Percentiles rank a stretch among this genome's conserved stretches.
These are phyloP conservation scores for Eupithecia centaureata DNA, from an alignment of 2,888 invertebrate species.

Conservation along the genomic window DNA sequence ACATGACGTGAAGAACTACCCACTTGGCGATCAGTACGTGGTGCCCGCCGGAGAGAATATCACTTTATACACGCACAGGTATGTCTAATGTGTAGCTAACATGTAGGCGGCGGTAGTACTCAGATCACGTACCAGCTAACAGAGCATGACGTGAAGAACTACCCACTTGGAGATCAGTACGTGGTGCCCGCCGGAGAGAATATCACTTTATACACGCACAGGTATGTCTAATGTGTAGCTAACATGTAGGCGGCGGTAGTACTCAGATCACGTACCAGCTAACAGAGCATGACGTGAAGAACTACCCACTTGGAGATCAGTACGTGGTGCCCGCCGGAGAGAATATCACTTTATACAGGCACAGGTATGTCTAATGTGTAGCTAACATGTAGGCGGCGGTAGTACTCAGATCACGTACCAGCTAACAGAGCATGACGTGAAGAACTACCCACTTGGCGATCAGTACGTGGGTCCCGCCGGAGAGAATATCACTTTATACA, in stretches of 20 bases:
- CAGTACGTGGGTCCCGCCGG: conserved; percentile 70
- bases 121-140: conserved; percentile 85
- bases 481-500: conserved; percentile 73
- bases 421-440: conserved; percentile 53
- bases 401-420: conserved; percentile 87
- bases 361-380: too few species aligned
- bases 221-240: too few species aligned
- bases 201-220: conserved; percentile 77
- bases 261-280: conserved; percentile 86
- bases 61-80: too few species aligned
- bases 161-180: conserved; percentile 60
- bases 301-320: conserved; percentile 58
- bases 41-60: too few species aligned
- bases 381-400: too few species aligned
- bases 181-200: conserved; percentile 71
- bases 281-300: conserved; percentile 42
- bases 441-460: conserved; percentile 55
- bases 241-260: conserved; percentile 92
- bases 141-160: conserved; percentile 45
- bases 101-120: conserved; percentile 91
- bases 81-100: too few species aligned
- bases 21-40: too few species aligned
- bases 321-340: conserved; percentile 68
- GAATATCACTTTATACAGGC: conserved; percentile 76
- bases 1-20: too few species aligned